Conservation (phyloP, 2,113 vertebrate species). For the Sinocyclocheilus maitianheensis region DNA sequence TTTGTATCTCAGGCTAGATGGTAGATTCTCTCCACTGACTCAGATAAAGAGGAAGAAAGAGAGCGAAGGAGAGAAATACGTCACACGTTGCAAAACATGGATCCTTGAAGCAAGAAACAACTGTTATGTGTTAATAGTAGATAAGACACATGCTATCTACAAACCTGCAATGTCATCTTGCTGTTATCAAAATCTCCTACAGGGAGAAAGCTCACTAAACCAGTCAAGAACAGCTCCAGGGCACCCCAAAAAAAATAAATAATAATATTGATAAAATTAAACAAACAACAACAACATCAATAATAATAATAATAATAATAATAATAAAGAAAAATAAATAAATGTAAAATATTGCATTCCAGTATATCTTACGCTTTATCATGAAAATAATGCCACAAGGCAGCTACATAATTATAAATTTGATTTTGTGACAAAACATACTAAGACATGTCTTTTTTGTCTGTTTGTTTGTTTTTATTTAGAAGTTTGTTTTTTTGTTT, state of each 20-base stretch:
- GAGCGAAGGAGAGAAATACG: conserved; percentile 6
- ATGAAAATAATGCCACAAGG: too few relatives aligned
- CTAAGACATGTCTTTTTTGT: too few relatives aligned
- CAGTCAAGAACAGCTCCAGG: neutral
- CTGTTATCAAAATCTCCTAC: neutral
- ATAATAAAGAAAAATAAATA: too few relatives aligned
- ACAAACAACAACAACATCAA: neutral
- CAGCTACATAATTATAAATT: too few relatives aligned
- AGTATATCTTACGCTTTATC: too few relatives aligned
- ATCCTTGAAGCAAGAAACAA: conserved; percentile 32
- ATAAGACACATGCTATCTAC: conserved; percentile 60
- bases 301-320: too few relatives aligned
- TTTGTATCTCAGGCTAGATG: conserved; percentile 11
- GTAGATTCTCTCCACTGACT: neutral
- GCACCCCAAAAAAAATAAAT: neutral
- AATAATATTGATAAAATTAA: neutral
- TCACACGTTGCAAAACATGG: neutral
- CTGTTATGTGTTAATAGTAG: conserved; percentile 59
- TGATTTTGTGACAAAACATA: too few relatives aligned
- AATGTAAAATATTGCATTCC: too few relatives aligned
- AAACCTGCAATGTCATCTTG: conserved; percentile 20
- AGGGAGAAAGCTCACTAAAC: neutral
- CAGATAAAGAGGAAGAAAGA: conserved; percentile 12
- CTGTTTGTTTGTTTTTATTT: too few relatives aligned
- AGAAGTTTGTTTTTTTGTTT: too few relatives aligned